Conservation (phyloP, 2,113 vertebrate genomes). For the Arothron firmamentum region DNA sequence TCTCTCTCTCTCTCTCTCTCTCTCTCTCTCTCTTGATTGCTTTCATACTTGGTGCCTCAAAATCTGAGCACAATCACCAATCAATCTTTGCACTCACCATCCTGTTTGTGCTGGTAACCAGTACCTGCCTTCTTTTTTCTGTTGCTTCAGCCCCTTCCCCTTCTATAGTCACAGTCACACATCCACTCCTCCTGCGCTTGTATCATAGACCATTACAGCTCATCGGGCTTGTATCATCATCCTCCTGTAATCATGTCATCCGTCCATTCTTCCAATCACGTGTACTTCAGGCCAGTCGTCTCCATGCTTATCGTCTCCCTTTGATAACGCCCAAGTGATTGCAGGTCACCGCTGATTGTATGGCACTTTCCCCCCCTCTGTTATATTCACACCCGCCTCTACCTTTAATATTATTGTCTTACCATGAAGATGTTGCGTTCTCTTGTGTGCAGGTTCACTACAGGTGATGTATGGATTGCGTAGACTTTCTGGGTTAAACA, state of each 20-base stretch:
- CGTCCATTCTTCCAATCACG: slow-evolving; percentile 19
- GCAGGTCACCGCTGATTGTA: slow-evolving; percentile 61
- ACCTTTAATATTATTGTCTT: slow-evolving; percentile 54
- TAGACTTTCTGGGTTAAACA: no score
- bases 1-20: slow-evolving; percentile 22
- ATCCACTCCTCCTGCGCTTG: slow-evolving; percentile 26
- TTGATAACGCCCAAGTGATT: slow-evolving; percentile 58
- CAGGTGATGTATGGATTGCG: slow-evolving; percentile 18
- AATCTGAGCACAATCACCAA: slow-evolving; percentile 67
- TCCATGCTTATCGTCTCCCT: slow-evolving; percentile 23
- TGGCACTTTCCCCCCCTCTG: slow-evolving; percentile 14
- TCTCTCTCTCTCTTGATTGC: slow-evolving; percentile 52
- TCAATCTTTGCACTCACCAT: slow-evolving; percentile 61
- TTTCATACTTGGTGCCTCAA: slow-evolving; percentile 58
- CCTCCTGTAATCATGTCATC: slow-evolving; percentile 48
- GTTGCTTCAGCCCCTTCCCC: slow-evolving; percentile 14
- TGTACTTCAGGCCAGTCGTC: slow-evolving; percentile 32
- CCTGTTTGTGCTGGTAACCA: slow-evolving; percentile 43
- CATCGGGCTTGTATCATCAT: slow-evolving; percentile 43
- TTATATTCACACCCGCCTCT: slow-evolving; percentile 13
- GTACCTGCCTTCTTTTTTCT: slow-evolving; percentile 40
- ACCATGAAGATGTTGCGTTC: slow-evolving; percentile 35
- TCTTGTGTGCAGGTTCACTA: slow-evolving; percentile 31
- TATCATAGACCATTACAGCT: slow-evolving; percentile 41
- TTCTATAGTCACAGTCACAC: slow-evolving; percentile 28